Conservation (phyloP, 2,797 vertebrate genomes). For the Gymnoscopelus braueri region DNA sequence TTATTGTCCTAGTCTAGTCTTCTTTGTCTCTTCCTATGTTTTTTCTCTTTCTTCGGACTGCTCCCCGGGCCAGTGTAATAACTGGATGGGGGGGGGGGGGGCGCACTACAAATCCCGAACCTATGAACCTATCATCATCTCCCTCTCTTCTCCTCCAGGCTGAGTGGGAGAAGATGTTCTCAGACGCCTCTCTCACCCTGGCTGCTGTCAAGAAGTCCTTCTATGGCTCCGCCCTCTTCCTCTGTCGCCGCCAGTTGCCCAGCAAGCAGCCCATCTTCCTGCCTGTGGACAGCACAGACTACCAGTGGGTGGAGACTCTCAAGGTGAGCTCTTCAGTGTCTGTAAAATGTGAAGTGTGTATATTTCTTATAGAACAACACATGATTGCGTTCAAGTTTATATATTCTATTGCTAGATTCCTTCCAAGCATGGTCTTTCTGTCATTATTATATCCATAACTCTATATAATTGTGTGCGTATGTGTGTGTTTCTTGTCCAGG, state of each 20-base stretch:
- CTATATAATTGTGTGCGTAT: constrained; percentile 11
- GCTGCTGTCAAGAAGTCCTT: constrained; percentile 88
- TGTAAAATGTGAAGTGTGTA: too few relatives aligned
- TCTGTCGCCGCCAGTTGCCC: constrained; percentile 80
- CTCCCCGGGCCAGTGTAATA: too few relatives aligned
- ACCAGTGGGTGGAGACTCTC: constrained; percentile 91
- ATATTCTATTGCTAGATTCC: too few relatives aligned
- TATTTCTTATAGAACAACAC: too few relatives aligned
- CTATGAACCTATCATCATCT: background rate
- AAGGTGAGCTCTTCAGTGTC: constrained; percentile 81
- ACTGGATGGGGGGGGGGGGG: too few relatives aligned
- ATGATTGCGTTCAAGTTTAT: too few relatives aligned
- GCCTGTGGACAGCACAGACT: constrained; percentile 83
- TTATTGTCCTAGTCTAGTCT: too few relatives aligned
- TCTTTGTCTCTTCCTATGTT: too few relatives aligned
- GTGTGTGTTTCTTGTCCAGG: constrained; percentile 54
- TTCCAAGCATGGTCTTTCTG: background rate
- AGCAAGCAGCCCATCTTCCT: constrained; percentile 78
- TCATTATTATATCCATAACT: background rate
- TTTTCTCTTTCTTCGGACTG: too few relatives aligned
- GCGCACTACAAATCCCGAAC: too few relatives aligned
- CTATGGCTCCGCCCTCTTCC: constrained; percentile 90
- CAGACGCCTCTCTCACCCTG: constrained; percentile 77
- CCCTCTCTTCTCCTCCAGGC: constrained; percentile 67
- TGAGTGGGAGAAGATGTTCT: constrained; percentile 88